phyloP scores from a whole-genome alignment of 1,140 invertebrate genomes.

The Tetranychus urticae region DNA sequence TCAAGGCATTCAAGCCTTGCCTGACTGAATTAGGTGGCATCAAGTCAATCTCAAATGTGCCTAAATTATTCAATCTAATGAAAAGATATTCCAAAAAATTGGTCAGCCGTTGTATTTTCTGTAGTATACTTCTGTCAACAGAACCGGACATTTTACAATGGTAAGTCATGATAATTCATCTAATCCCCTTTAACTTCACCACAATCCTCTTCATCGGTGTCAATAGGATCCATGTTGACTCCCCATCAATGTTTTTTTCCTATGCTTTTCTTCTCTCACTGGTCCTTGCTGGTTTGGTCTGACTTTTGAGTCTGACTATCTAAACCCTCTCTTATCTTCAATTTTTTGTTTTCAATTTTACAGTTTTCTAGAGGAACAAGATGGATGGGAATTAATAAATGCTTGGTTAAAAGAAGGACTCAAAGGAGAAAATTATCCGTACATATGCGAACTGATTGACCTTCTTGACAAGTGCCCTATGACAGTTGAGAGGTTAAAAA shows the following conservation, averaged over 20 bases:
- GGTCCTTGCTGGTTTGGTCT: background rate
- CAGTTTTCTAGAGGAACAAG: slow-evolving; percentile 53
- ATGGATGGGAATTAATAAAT: slow-evolving; percentile 68
- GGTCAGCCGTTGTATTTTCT: slow-evolving; percentile 1
- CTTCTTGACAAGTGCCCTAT: slow-evolving; percentile 60
- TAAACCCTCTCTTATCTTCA: slow-evolving; percentile 1
- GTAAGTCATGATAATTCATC: background rate
- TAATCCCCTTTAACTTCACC: background rate
- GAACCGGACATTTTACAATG: slow-evolving; percentile 1
- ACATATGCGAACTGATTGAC: slow-evolving; percentile 59
- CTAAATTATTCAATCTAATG: slow-evolving; percentile 40
- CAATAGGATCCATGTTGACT: background rate
- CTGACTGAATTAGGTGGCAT: slow-evolving; percentile 58
- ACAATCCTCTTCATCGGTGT: background rate
- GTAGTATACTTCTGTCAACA: background rate
- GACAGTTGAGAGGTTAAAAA: slow-evolving; percentile 60
- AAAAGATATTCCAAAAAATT: slow-evolving; percentile 15
- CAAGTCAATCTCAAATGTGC: slow-evolving; percentile 55
- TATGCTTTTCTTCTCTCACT: background rate
- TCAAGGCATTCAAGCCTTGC: slow-evolving; percentile 60
- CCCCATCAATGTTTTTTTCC: background rate
- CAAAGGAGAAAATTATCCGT: slow-evolving; percentile 44
- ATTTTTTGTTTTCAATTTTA: slow-evolving; percentile 6
- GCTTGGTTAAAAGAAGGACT: slow-evolving; percentile 46
- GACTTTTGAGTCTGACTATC: slow-evolving; percentile 16